Percentiles rank a stretch among this genome's conserved stretches.
Conservation (phyloP, 2,797 vertebrate species). For the Peromyscus eremicus region DNA sequence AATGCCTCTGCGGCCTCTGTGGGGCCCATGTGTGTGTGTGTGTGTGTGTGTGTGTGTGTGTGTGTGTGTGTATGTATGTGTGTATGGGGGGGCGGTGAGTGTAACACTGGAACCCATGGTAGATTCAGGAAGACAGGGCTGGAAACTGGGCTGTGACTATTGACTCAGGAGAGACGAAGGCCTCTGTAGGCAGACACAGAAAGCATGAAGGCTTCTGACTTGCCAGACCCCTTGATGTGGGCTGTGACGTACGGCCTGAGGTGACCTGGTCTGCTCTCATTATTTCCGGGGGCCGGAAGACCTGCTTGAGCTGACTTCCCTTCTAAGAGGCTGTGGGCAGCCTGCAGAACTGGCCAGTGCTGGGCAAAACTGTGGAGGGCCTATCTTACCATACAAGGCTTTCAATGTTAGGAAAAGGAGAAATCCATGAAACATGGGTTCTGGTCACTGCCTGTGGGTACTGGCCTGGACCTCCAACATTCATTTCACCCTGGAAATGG, state of each 20-base stretch:
- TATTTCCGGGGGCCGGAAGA: slow-evolving; percentile 74
- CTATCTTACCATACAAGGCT: neutral
- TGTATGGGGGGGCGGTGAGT: neutral
- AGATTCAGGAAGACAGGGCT: neutral
- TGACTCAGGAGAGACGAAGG: neutral
- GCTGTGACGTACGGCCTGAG: slow-evolving; percentile 42
- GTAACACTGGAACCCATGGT: neutral
- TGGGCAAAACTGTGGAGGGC: neutral
- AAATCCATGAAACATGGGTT: neutral
- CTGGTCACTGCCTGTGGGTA: neutral
- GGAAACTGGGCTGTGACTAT: neutral
- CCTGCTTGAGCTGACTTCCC: slow-evolving; percentile 66
- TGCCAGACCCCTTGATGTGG: slow-evolving; percentile 73
- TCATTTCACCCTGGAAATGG: neutral
- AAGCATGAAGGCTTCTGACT: slow-evolving; percentile 50
- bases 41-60: too few relatives aligned
- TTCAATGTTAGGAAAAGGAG: neutral
- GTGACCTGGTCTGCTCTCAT: slow-evolving; percentile 59
- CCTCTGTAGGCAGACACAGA: slow-evolving; percentile 1
- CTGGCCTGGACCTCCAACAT: rapidly evolving
- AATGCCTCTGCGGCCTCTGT: rapidly evolving
- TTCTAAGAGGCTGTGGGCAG: slow-evolving; percentile 60
- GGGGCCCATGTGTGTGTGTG: neutral
- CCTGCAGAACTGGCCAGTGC: neutral
- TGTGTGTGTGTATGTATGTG: too few relatives aligned